Evolutionary conservation across 2,888 invertebrate genomes (phyloP).

Genomic region (Lomographa bimaculata): DNA sequence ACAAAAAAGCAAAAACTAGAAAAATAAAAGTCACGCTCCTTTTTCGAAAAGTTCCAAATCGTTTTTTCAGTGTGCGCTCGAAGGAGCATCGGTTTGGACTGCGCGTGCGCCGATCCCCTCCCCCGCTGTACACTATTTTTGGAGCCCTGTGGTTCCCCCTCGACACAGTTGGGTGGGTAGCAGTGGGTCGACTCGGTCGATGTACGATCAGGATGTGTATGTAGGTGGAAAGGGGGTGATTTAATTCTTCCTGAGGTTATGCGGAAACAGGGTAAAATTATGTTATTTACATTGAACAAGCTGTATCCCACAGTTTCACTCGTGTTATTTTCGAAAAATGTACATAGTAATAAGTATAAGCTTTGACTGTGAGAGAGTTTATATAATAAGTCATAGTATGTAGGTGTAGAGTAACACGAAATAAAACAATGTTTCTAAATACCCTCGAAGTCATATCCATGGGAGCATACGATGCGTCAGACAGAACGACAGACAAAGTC

Average conservation of each 20-base stretch:
- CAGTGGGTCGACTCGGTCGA: conserved; percentile 14
- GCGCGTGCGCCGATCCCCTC: conserved; percentile 49
- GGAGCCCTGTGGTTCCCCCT: conserved; percentile 56
- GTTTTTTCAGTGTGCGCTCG: conserved; percentile 23
- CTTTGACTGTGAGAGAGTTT: no score
- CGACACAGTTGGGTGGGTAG: conserved; percentile 29
- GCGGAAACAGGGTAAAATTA: no score
- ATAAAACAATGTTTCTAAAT: no score
- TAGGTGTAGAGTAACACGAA: no score
- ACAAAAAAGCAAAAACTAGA: background rate
- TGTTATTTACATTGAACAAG: conserved; percentile 1
- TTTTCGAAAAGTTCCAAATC: conserved; percentile 5
- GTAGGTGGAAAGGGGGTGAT: conserved; percentile 19
- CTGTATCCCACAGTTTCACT: no score
- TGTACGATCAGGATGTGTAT: conserved; percentile 24
- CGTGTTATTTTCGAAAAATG: no score
- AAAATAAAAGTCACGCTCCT: conserved; percentile 2
- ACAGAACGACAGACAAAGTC: no score
- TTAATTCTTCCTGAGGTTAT: conserved; percentile 11
- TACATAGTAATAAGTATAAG: no score
- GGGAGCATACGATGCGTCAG: no score
- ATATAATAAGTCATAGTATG: no score
- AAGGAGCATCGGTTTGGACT: conserved; percentile 50
- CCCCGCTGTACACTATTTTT: conserved; percentile 62
- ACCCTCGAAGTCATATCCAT: no score